A percentile compares a stretch with the other conserved stretches of the same genome.
phyloP scores from a whole-genome alignment of 2,888 invertebrate species.

The Leptinotarsa tumamoca region DNA sequence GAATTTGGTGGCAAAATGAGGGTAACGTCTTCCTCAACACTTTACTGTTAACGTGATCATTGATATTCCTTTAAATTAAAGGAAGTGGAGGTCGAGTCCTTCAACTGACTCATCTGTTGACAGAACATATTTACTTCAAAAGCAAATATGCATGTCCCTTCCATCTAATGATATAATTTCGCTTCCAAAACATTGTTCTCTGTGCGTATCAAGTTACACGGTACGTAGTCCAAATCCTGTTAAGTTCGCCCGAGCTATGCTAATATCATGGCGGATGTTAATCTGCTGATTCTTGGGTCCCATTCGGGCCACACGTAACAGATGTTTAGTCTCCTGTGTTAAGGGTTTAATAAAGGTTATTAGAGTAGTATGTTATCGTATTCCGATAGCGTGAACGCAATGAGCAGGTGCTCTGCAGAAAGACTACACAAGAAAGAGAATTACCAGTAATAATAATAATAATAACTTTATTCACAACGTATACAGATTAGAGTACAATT shows the following conservation, averaged over 20 bases:
- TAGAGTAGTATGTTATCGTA: slow-evolving; percentile 36
- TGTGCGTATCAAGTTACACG: slow-evolving; percentile 16
- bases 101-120: too few relatives aligned
- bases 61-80: too few relatives aligned
- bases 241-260: slow-evolving; percentile 44
- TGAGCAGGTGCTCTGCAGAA: not conserved
- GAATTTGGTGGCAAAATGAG: not conserved
- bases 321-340: slow-evolving; percentile 37
- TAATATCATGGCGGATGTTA: slow-evolving; percentile 45
- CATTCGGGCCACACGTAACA: slow-evolving; percentile 39
- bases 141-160: not conserved
- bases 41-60: too few relatives aligned
- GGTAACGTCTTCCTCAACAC: too few relatives aligned
- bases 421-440: too few relatives aligned
- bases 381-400: slow-evolving; percentile 36
- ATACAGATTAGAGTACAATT: too few relatives aligned
- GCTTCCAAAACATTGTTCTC: not conserved
- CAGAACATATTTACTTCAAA: not conserved
- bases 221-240: slow-evolving; percentile 40
- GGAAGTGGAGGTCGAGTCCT: too few relatives aligned
- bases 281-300: slow-evolving; percentile 38
- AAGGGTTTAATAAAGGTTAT: slow-evolving; percentile 40
- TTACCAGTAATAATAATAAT: too few relatives aligned
- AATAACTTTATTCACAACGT: too few relatives aligned
- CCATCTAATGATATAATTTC: not conserved